A percentile compares a stretch with the other conserved stretches of the same genome.
Evolutionary conservation across 2,797 vertebrate genomes (phyloP).

Genomic region (Erpetoichthys calabaricus): DNA sequence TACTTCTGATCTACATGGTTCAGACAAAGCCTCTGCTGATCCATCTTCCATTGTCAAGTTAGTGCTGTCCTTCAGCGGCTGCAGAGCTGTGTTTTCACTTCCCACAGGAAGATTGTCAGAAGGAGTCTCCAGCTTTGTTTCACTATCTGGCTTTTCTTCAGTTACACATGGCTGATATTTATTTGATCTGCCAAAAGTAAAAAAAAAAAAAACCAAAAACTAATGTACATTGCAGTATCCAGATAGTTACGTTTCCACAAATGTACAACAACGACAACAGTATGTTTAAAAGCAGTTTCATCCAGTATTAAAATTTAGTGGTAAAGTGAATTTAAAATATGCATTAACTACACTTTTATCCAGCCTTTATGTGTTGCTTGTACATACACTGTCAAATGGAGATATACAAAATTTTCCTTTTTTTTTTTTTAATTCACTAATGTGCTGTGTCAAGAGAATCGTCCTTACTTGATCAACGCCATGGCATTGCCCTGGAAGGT

Average conservation of each 20-base stretch:
- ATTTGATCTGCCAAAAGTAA: conserved; percentile 41
- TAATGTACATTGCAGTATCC: no score
- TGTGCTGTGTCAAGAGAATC: no score
- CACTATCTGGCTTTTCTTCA: conserved; percentile 26
- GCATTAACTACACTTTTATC: no score
- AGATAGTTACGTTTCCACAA: no score
- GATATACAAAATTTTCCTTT: no score
- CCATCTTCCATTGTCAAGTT: neutral
- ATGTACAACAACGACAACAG: no score
- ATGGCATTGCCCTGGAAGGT: conserved; percentile 62
- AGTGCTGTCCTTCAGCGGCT: neutral
- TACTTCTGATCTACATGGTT: conserved; percentile 9
- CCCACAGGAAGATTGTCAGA: conserved; percentile 16
- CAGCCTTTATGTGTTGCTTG: no score
- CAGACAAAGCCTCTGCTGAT: conserved; percentile 3
- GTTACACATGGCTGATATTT: conserved; percentile 57
- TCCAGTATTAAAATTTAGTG: no score
- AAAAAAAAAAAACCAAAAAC: neutral
- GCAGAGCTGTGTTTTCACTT: conserved; percentile 10
- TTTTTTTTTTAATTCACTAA: no score
- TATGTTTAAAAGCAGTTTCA: no score
- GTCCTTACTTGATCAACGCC: conserved; percentile 76
- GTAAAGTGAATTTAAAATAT: no score
- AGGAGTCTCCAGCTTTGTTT: conserved; percentile 6
- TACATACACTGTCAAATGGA: no score